phyloP scores from a whole-genome alignment of 2,888 invertebrate genomes.

The Eugnorisma glareosa region DNA sequence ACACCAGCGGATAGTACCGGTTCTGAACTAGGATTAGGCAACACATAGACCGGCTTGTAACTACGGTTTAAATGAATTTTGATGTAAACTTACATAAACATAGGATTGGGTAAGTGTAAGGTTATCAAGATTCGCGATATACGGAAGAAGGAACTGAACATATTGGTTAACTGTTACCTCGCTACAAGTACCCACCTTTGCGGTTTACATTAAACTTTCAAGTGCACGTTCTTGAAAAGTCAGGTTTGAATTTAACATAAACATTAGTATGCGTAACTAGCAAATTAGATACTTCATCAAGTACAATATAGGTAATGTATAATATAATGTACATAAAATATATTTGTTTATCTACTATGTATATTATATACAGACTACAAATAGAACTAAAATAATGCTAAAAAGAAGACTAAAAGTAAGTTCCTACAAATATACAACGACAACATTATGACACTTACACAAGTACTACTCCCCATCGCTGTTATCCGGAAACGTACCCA shows the following conservation, averaged over 20 bases:
- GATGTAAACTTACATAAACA: constrained; percentile 45
- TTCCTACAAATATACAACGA: no score
- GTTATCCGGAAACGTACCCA: no score
- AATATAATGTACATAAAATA: no score
- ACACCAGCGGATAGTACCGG: constrained; percentile 6
- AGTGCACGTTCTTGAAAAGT: constrained; percentile 48
- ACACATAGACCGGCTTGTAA: constrained; percentile 15
- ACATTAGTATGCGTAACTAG: neutral
- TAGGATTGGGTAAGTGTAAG: constrained; percentile 54
- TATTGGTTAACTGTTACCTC: constrained; percentile 50
- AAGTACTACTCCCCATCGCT: no score
- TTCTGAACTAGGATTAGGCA: constrained; percentile 36
- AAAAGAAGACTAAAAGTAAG: no score
- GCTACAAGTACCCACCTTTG: constrained; percentile 2
- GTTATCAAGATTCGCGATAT: constrained; percentile 59
- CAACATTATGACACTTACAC: no score
- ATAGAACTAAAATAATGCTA: no score
- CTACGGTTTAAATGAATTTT: constrained; percentile 35
- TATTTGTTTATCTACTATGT: no score
- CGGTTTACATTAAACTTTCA: constrained; percentile 28
- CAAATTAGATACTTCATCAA: neutral
- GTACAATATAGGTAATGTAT: no score
- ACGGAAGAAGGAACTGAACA: constrained; percentile 60
- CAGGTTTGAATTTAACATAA: constrained; percentile 7
- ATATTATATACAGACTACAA: no score